Evolutionary conservation across 2,888 invertebrate genomes (phyloP).

Genomic region (Tinea pellionella): DNA sequence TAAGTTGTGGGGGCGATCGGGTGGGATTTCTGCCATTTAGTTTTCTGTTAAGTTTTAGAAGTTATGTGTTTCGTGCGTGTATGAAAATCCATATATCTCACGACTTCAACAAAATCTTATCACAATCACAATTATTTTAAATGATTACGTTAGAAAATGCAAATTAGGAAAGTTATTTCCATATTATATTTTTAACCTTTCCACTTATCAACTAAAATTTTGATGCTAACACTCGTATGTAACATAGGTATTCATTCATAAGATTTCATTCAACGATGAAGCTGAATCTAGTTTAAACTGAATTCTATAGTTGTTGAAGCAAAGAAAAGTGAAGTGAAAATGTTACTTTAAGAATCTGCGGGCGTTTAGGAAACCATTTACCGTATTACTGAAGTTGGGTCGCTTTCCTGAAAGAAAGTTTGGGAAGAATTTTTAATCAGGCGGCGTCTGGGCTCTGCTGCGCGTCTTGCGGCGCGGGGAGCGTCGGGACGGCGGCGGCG

Average conservation of each 20-base stretch:
- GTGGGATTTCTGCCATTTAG: constrained; percentile 51
- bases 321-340: constrained; percentile 5
- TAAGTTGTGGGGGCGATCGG: constrained; percentile 62
- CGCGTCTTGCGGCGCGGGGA: constrained; percentile 25
- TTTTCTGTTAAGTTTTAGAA: constrained; percentile 33
- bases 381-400: constrained; percentile 28
- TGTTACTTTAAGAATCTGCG: constrained; percentile 9
- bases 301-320: background rate
- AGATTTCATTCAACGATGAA: too few species aligned
- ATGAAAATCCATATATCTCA: constrained; percentile 7
- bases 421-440: constrained; percentile 61
- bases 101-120: constrained; percentile 26
- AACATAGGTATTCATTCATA: background rate
- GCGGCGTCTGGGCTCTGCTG: constrained; percentile 21
- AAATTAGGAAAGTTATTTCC: constrained; percentile 12
- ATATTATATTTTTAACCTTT: background rate
- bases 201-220: background rate
- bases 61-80: constrained; percentile 14
- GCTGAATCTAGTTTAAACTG: background rate
- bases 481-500: constrained; percentile 47
- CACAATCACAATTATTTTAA: constrained; percentile 19
- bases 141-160: constrained; percentile 9
- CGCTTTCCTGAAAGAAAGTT: constrained; percentile 43
- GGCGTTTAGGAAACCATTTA: constrained; percentile 33
- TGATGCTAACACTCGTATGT: background rate